A percentile compares a stretch with the other conserved stretches of the same genome.
These are phyloP conservation scores for Aepyceros melampus DNA, from an alignment of 2,113 vertebrate genomes.

Conservation along the genomic window DNA sequence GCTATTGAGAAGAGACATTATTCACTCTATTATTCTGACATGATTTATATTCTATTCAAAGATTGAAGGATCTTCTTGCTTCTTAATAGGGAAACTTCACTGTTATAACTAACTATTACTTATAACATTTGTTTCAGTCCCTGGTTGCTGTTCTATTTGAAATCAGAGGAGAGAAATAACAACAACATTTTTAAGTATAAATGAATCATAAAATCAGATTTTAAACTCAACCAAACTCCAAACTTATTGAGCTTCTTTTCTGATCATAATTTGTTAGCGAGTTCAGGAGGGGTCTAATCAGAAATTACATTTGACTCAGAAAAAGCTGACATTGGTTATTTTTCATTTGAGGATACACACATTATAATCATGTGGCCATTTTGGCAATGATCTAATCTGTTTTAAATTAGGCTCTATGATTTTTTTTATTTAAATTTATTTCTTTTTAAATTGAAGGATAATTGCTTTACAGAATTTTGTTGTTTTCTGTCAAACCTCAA, in stretches of 20 bases:
- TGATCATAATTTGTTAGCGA: background rate
- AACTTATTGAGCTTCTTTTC: background rate
- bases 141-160: background rate
- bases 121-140: background rate
- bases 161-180: background rate
- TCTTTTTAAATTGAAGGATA: background rate
- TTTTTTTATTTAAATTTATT: background rate
- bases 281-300: background rate
- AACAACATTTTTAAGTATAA: conserved; percentile 10
- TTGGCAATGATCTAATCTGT: conserved; percentile 30
- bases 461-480: background rate
- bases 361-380: background rate
- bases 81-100: background rate
- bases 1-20: background rate
- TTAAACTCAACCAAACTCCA: conserved; percentile 27
- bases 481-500: background rate
- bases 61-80: background rate
- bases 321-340: background rate
- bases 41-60: background rate
- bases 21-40: background rate
- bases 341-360: background rate
- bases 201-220: conserved; percentile 14
- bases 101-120: background rate
- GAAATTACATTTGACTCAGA: conserved; percentile 40
- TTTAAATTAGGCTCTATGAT: conserved; percentile 10